Base-by-base conservation (phyloP, 1,140 invertebrate genomes). In the Brachionus sp. region DNA sequence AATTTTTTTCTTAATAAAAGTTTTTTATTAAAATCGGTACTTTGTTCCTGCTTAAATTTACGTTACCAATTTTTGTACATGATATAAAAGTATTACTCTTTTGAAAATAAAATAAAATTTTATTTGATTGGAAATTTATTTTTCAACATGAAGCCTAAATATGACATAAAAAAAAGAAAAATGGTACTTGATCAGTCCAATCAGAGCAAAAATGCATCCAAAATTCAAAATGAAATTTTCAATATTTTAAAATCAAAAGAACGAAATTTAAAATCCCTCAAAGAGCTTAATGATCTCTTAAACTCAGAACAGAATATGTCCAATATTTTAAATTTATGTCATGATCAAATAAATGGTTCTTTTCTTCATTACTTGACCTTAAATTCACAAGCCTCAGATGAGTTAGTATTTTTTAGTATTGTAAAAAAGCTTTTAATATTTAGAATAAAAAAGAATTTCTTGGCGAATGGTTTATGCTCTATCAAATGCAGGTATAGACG, bases 381-480 rank as follows among this genome's bases (percentile, higher is more conserved):
- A 29, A 75, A 42, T 25, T 19, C 70, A 25, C 44, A 75, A 50
- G 25, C 70, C 12, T n/a, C 39, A 46, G 70, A 75, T 23, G 39
- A 75, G 70, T 75, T 44, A 19, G 39, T 75, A 19, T n/a, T 13
- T 33, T 68, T 68, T 35, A 33, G 25, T 50, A 13, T n/a, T n/a
- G 13, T 50, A 50, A 50, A 50, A 50, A 50, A n/a, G n/a, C n/a
- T n/a, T 46, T 16, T 50, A 16, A 50, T n/a, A n/a, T 50, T 50
- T 46, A 13, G 5, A 5, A 7, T 16, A 50, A n/a, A 46, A 29
- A 16, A 82, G 80, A 5, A 9, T 82, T 6, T 66, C 80, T 13
- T 82, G 57, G 16, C 87, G 87, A n/a, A 85, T 87, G 83, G 84
- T 88, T 3, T 88, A 88, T 84, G 84, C 85, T 25, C 82, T 88